These are phyloP conservation scores for Belonocnema kinseyi DNA, from an alignment of 1,140 invertebrate genomes.

Conservation along the genomic window DNA sequence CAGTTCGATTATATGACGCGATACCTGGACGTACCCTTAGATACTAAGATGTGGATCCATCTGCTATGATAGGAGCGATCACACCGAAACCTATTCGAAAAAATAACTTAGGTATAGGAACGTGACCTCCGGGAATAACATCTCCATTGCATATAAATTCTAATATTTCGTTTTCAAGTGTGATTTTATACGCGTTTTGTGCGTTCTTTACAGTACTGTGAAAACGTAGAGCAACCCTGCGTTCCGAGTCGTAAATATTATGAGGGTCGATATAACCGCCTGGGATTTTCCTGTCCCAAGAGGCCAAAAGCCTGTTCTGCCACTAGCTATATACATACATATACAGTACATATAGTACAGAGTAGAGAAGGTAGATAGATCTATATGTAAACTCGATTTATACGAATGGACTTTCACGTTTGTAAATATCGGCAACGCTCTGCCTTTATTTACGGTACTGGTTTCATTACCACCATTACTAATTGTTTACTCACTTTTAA, in stretches of 20 bases:
- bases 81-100: constrained; percentile 24
- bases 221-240: constrained; percentile 51
- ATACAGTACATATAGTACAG: constrained; percentile 36
- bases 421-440: constrained; percentile 31
- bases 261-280: constrained; percentile 71
- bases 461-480: constrained; percentile 26
- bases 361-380: neutral
- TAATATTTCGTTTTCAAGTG: constrained; percentile 68
- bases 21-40: neutral
- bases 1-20: too few relatives aligned
- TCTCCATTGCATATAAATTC: constrained; percentile 62
- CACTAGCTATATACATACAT: constrained; percentile 53
- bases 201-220: constrained; percentile 58
- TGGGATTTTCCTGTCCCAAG: constrained; percentile 66
- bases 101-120: constrained; percentile 39
- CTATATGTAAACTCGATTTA: constrained; percentile 26
- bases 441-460: constrained; percentile 28
- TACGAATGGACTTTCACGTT: constrained; percentile 29
- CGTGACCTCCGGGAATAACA: constrained; percentile 50
- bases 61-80: neutral
- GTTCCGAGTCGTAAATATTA: constrained; percentile 69
- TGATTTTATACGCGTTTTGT: constrained; percentile 70
- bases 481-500: constrained; percentile 30
- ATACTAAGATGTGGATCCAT: neutral
- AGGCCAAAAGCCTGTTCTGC: constrained; percentile 46